These are phyloP conservation scores for Erebia epiphron DNA, from an alignment of 2,888 invertebrate genomes.

Conservation along the genomic window DNA sequence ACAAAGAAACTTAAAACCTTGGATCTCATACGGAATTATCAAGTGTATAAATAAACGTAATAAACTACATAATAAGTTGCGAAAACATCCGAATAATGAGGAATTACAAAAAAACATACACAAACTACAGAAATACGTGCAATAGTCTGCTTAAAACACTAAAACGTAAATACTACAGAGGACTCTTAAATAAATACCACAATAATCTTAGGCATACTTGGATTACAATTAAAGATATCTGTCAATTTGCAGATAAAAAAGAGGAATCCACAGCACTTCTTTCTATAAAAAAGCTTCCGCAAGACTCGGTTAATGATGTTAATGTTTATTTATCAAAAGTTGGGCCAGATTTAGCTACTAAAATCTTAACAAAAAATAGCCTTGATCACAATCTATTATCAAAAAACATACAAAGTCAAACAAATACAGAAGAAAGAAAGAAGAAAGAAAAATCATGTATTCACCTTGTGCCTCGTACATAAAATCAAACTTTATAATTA, in stretches of 20 bases:
- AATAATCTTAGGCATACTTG: background rate
- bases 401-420: background rate
- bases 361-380: too few relatives aligned
- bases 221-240: background rate
- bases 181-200: background rate
- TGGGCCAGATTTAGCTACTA: background rate
- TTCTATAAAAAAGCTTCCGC: background rate
- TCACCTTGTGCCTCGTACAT: too few relatives aligned
- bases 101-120: background rate
- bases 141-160: background rate
- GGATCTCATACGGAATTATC: background rate
- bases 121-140: background rate
- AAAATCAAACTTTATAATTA: too few relatives aligned
- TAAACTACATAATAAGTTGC: background rate
- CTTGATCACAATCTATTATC: background rate
- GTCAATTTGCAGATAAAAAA: background rate
- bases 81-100: background rate
- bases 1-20: background rate
- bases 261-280: background rate
- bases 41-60: background rate
- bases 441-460: too few relatives aligned
- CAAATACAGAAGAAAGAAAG: too few relatives aligned
- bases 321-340: background rate
- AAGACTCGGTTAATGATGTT: background rate
- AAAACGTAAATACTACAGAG: background rate